These are phyloP conservation scores for Willisornis vidua DNA, from an alignment of 2,113 vertebrate genomes.

Conservation along the genomic window DNA sequence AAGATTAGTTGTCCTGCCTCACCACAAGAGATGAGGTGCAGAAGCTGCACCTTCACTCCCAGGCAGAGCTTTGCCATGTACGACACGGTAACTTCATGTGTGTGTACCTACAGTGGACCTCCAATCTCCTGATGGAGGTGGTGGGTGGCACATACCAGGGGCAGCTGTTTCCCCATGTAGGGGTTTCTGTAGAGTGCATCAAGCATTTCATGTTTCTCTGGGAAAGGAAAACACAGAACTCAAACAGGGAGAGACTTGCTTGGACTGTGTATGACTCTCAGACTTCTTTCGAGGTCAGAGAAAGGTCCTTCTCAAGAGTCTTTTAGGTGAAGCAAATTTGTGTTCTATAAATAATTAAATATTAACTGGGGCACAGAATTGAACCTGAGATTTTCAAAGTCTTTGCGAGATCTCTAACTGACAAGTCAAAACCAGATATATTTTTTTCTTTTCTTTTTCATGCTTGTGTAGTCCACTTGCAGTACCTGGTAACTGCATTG, in stretches of 20 bases:
- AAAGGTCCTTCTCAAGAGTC: neutral
- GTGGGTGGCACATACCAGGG: fast-evolving
- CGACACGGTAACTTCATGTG: fast-evolving
- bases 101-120: neutral
- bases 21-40: neutral
- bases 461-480: neutral
- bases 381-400: neutral
- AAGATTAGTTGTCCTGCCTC: neutral
- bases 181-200: neutral
- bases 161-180: fast-evolving
- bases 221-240: neutral
- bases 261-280: neutral
- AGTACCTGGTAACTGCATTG: neutral
- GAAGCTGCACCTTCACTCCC: fast-evolving
- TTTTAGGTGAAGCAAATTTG: neutral
- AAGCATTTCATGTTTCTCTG: fast-evolving
- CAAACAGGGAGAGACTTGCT: neutral
- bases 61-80: neutral
- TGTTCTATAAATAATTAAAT: neutral
- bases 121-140: neutral
- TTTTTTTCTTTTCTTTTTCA: neutral
- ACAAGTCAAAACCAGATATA: neutral
- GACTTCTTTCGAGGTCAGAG: neutral
- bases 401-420: neutral
- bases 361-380: neutral